These are phyloP conservation scores for Polydrusus pterygomalis DNA, from an alignment of 2,888 invertebrate species.

Conservation along the genomic window DNA sequence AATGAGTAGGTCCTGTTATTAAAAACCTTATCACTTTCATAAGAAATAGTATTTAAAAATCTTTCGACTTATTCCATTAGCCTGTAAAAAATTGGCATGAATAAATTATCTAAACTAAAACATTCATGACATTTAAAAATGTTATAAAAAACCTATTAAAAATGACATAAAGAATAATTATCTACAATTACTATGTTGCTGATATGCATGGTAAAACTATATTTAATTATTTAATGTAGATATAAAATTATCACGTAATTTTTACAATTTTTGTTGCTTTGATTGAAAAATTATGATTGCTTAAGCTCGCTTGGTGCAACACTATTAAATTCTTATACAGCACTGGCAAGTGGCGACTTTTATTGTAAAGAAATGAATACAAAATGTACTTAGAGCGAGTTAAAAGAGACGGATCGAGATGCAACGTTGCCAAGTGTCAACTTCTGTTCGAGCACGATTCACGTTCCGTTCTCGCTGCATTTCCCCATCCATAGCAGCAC, in stretches of 20 bases:
- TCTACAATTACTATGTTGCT: constrained; percentile 4
- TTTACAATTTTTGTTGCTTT: neutral
- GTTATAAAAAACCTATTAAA: constrained; percentile 12
- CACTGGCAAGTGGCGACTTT: too few relatives aligned
- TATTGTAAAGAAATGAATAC: too few relatives aligned
- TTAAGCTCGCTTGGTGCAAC: too few relatives aligned
- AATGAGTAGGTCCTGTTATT: neutral
- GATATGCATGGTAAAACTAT: constrained; percentile 7
- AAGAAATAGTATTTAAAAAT: neutral
- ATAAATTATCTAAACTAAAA: constrained; percentile 20
- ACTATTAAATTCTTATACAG: neutral
- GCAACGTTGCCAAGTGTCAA: too few relatives aligned
- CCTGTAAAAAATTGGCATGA: neutral
- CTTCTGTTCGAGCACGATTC: too few relatives aligned
- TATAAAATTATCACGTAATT: neutral
- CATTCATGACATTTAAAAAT: constrained; percentile 20
- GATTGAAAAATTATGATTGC: neutral
- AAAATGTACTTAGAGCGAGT: too few relatives aligned
- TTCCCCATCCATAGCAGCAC: too few relatives aligned
- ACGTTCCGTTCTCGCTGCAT: too few relatives aligned
- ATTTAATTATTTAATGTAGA: neutral
- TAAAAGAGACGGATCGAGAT: too few relatives aligned
- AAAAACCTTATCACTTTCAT: neutral
- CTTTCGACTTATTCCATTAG: neutral
- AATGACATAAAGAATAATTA: constrained; percentile 15